Evolutionary conservation across 2,797 vertebrate genomes (phyloP), one percentile per base, ranked within the genome.

Genomic region (Acanthurus tractus): DNA sequence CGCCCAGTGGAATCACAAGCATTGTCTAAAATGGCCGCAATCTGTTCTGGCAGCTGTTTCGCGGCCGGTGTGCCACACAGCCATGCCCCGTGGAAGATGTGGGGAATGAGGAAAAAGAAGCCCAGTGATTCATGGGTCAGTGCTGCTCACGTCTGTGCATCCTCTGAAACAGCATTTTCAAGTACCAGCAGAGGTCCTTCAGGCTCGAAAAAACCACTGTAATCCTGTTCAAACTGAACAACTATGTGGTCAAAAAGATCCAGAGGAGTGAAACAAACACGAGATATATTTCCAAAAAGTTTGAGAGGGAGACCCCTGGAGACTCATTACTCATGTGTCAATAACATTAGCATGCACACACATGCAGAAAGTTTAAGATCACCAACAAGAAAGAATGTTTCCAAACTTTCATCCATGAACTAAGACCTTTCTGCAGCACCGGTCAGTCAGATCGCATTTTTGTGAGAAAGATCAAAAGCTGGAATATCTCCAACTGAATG

Each of bases 51-150:
- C 38, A 40, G 38, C 38, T 12, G 11, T 40, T 12, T 40, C 10
- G 11, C 38, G 38, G 38, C 38, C 38, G 11, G 38, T 2, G 3
- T 12, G 38, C 38, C 8, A 40, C 38, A 40, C 38, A 40, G 38
- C 38, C 38, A 40, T 40, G 38, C 38, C 38, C 8, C 1, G 38
- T 40, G 11, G 38, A 40, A 40, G 1, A 40, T 12, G 29, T 34
- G 29, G 29, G 29, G 29, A 40, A 40, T 12, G 38, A 40, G 56
- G 15, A 57, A 45, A 74, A 40, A 75, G 20, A 45, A 70, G 62
- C 65, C 57, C 59, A 38, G 58, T 63, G 71, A 55, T 78, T 70
- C 58, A 52, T 20, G 64, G 74, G 50, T 80, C 70, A 73, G 57
- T 6, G 50, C 52, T 4, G 42, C 62, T 82, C 7, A 4, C 53